Base-by-base conservation (phyloP, 2,888 invertebrate genomes). In the Cryptophagus acutangulus region DNA sequence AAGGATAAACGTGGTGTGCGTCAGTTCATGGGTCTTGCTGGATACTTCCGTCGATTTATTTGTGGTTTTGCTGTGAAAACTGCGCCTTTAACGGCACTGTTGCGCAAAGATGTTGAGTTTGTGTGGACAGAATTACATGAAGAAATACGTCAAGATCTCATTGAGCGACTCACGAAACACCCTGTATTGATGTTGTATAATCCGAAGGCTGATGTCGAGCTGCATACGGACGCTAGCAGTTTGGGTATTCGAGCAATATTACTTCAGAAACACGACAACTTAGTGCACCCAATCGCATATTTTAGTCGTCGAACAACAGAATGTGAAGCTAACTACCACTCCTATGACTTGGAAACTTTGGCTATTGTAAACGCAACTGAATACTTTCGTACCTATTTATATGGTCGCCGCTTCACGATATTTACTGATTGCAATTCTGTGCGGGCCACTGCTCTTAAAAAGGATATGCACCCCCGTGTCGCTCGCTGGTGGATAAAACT, bases 311-410 rank as follows among this genome's bases (percentile, higher is more conserved):
- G 58, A 29, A 57, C 64, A 0, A 56, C 55, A 0, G 43, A 40
- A 2, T 47, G 52, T 2, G 67, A 70, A 45, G 28, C 38, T 12
- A 58, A 53, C 17, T 66, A 62, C 24, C 59, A 59, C 24, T 59
- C 58, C 1, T 61, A 60, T 14, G 69, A 70, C 30, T 40, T 61
- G n/a, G 62, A 68, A 39, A 55, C 52, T 1, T 43, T 68, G 5
- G 65, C 64, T 1, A 54, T 66, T 0, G 58, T 67, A 0, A 56
- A 51, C 35, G 48, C 55, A 4, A 28, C 66, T 2, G 41, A 52
- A n/a, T 53, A 60, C 36, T 66, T 65, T 44, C 49, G 62, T 5
- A 49, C 52, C 1, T 66, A 64, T 43, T 30, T 66, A 1, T 38
- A 59, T 3, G 59, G 57, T 1, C 43, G 48, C 2, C 14, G 31